A percentile compares a stretch with the other conserved stretches of the same genome.
These are phyloP conservation scores for Protophormia terraenovae DNA, from an alignment of 2,888 invertebrate genomes.

Conservation along the genomic window DNA sequence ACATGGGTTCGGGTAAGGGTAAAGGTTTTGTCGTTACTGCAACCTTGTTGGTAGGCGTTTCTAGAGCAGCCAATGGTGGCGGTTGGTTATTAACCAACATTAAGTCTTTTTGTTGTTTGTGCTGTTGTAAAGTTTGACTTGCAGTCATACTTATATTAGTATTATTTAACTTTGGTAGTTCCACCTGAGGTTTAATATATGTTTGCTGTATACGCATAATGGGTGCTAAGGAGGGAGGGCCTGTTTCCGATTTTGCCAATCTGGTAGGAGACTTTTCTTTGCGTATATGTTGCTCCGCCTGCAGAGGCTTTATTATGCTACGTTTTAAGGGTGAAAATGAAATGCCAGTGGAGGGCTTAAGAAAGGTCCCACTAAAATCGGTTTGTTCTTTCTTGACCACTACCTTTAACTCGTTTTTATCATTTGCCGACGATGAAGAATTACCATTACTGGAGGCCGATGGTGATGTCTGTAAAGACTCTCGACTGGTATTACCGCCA, in stretches of 20 bases:
- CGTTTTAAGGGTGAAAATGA: slow-evolving; percentile 74
- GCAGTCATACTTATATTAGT: background rate
- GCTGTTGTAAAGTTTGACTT: background rate
- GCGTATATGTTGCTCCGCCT: slow-evolving; percentile 59
- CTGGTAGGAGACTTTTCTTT: slow-evolving; percentile 55
- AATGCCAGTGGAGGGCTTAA: slow-evolving; percentile 71
- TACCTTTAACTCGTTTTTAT: slow-evolving; percentile 34
- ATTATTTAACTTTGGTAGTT: slow-evolving; percentile 44
- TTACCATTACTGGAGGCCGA: slow-evolving; percentile 26
- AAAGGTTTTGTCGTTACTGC: slow-evolving; percentile 20
- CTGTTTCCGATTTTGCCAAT: slow-evolving; percentile 41
- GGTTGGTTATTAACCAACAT: slow-evolving; percentile 31
- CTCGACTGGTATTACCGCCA: slow-evolving; percentile 44
- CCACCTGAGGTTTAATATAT: slow-evolving; percentile 43
- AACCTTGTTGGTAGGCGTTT: slow-evolving; percentile 25
- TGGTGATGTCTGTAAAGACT: slow-evolving; percentile 40
- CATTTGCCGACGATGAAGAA: background rate
- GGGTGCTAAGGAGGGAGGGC: slow-evolving; percentile 58
- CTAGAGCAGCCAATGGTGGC: slow-evolving; percentile 59
- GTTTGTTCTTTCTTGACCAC: slow-evolving; percentile 69
- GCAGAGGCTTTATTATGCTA: slow-evolving; percentile 64
- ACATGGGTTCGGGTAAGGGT: slow-evolving; percentile 69
- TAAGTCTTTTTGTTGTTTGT: slow-evolving; percentile 25
- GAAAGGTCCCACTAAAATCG: slow-evolving; percentile 76
- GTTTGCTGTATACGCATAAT: slow-evolving; percentile 49